These are phyloP conservation scores for Craseonycteris thonglongyai DNA, from an alignment of 2,113 vertebrate species.

Conservation along the genomic window DNA sequence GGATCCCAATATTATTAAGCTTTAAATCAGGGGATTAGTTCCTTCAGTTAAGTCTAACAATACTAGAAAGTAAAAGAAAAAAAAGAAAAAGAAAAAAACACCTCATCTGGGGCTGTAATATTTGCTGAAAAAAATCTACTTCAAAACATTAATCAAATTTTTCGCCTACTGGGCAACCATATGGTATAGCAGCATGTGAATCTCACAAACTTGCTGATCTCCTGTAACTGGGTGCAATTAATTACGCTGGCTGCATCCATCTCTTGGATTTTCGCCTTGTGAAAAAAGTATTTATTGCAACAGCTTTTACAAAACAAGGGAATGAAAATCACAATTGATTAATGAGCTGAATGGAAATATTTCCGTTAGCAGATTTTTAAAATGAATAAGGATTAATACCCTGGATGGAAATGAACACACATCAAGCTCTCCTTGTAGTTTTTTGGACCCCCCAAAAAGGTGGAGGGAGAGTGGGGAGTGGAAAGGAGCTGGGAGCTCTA, in stretches of 20 bases:
- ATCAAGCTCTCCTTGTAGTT: not conserved
- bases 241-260: slow-evolving; percentile 99
- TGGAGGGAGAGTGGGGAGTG: not conserved
- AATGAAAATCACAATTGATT: slow-evolving; percentile 96
- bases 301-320: slow-evolving; percentile 93
- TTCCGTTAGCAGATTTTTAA: slow-evolving; percentile 91
- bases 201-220: slow-evolving; percentile 99
- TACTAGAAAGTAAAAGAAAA: slow-evolving; percentile 78
- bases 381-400: slow-evolving; percentile 83
- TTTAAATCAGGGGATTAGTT: slow-evolving; percentile 79
- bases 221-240: slow-evolving; percentile 99
- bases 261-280: slow-evolving; percentile 92
- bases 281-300: slow-evolving; percentile 93
- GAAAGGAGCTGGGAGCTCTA: not conserved
- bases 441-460: slow-evolving; percentile 49
- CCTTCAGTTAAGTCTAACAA: slow-evolving; percentile 75
- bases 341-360: slow-evolving; percentile 95
- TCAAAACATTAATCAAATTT: slow-evolving; percentile 99
- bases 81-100: slow-evolving; percentile 64
- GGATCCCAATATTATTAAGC: slow-evolving; percentile 80
- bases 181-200: slow-evolving; percentile 99
- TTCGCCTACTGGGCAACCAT: slow-evolving; percentile 99
- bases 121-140: slow-evolving; percentile 92
- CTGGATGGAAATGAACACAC: slow-evolving; percentile 70
- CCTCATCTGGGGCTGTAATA: slow-evolving; percentile 93